Conservation (phyloP, 1,140 invertebrate species). For the Gryllus bimaculatus region DNA sequence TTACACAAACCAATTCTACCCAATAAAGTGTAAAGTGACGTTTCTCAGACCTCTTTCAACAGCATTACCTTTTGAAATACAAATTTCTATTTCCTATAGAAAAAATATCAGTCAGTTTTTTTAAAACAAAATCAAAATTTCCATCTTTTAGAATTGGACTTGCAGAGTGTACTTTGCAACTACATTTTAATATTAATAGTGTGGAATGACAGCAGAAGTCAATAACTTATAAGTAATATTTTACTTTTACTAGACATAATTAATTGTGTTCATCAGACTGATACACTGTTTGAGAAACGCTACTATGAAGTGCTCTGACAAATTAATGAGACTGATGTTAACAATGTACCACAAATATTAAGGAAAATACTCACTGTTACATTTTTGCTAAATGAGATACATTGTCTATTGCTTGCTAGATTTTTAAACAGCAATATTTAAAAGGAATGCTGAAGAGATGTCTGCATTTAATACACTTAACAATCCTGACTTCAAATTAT, state of each 20-base stretch:
- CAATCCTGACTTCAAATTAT: neutral
- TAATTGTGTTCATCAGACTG: neutral
- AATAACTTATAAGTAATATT: too few relatives aligned
- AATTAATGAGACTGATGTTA: neutral
- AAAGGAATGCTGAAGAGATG: constrained; percentile 1
- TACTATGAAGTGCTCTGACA: neutral
- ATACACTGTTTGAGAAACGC: neutral
- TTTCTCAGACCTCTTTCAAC: constrained; percentile 1
- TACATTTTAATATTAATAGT: too few relatives aligned
- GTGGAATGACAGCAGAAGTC: too few relatives aligned
- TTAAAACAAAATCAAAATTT: too few relatives aligned
- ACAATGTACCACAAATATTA: neutral
- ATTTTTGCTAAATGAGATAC: neutral
- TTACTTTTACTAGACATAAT: too few relatives aligned
- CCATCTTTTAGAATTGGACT: too few relatives aligned
- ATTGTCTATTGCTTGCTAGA: neutral
- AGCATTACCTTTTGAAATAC: neutral
- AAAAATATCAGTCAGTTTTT: too few relatives aligned
- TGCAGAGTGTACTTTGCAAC: too few relatives aligned
- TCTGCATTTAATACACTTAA: neutral
- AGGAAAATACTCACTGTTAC: neutral
- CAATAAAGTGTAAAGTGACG: neutral
- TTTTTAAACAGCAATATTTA: neutral
- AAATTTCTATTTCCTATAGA: neutral
- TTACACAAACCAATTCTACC: neutral